Percentiles rank a stretch among this genome's conserved stretches.
Evolutionary conservation across 2,888 invertebrate species (phyloP).

Genomic region (Meganola albula): DNA sequence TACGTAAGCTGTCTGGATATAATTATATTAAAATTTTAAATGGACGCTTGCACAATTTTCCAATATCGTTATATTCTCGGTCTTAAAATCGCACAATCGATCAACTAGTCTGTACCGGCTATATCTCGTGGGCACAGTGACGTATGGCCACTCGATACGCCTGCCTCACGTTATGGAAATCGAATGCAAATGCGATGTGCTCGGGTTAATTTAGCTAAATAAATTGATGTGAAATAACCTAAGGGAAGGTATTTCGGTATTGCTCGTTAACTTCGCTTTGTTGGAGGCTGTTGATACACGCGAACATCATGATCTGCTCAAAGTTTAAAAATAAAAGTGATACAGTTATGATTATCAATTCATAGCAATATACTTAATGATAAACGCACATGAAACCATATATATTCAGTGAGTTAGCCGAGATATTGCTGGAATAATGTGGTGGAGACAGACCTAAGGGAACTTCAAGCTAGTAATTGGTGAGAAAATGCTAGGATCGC

Average conservation of each 20-base stretch:
- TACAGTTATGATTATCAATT: too few species aligned
- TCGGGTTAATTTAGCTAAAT: slow-evolving; percentile 74
- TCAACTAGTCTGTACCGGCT: slow-evolving; percentile 41
- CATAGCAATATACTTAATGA: too few species aligned
- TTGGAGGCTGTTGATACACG: background rate
- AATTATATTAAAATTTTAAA: too few species aligned
- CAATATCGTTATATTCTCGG: slow-evolving; percentile 36
- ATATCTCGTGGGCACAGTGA: slow-evolving; percentile 60
- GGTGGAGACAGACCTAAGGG: too few species aligned
- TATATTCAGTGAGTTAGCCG: too few species aligned
- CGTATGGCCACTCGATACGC: slow-evolving; percentile 68
- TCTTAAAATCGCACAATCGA: slow-evolving; percentile 43
- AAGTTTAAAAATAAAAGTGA: too few species aligned
- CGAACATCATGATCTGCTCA: too few species aligned
- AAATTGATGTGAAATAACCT: slow-evolving; percentile 57
- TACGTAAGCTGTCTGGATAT: too few species aligned
- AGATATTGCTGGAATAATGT: too few species aligned
- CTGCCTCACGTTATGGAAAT: slow-evolving; percentile 69
- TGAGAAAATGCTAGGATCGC: too few species aligned
- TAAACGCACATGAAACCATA: too few species aligned
- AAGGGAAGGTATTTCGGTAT: slow-evolving; percentile 55
- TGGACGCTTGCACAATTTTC: slow-evolving; percentile 11
- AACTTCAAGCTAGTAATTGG: too few species aligned
- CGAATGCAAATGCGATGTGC: slow-evolving; percentile 70
- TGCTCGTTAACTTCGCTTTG: slow-evolving; percentile 36